phyloP scores from a whole-genome alignment of 2,888 invertebrate species.

The Drosophila villosipedis region DNA sequence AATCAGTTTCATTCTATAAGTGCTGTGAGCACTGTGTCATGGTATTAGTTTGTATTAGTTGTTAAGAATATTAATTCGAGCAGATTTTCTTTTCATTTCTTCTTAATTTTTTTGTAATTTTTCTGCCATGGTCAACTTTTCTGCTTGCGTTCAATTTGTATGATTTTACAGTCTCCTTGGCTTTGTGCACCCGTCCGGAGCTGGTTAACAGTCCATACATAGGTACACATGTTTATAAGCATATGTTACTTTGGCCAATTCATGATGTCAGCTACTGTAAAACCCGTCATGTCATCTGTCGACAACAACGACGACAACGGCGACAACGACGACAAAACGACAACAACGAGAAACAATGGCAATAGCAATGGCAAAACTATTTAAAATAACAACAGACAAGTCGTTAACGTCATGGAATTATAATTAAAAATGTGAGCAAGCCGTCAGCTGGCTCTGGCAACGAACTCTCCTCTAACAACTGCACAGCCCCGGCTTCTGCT shows the following conservation, averaged over 20 bases:
- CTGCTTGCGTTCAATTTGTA: slow-evolving; percentile 4
- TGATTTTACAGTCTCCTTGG: slow-evolving; percentile 32
- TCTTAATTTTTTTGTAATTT: neutral
- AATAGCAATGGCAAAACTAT: slow-evolving; percentile 54
- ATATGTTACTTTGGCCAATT: slow-evolving; percentile 39
- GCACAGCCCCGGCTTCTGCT: neutral
- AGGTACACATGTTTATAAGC: slow-evolving; percentile 1
- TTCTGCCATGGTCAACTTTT: slow-evolving; percentile 8
- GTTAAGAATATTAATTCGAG: neutral
- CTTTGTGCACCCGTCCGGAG: slow-evolving; percentile 18
- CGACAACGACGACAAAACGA: slow-evolving; percentile 14
- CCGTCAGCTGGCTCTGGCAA: slow-evolving; percentile 42
- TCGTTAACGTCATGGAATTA: slow-evolving; percentile 67
- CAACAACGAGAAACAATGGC: slow-evolving; percentile 17
- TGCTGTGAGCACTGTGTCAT: neutral
- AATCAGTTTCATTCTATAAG: neutral
- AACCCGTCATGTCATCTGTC: slow-evolving; percentile 46
- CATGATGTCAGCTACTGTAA: slow-evolving; percentile 65
- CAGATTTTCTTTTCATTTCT: neutral
- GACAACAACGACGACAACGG: slow-evolving; percentile 3
- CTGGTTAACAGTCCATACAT: slow-evolving; percentile 26
- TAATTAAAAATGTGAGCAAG: slow-evolving; percentile 63
- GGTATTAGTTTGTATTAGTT: neutral
- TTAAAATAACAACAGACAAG: slow-evolving; percentile 45
- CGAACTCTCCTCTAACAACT: slow-evolving; percentile 40